A percentile compares a stretch with the other conserved stretches of the same genome.
Evolutionary conservation across 2,113 vertebrate genomes (phyloP).

Genomic region (Orycteropus afer): DNA sequence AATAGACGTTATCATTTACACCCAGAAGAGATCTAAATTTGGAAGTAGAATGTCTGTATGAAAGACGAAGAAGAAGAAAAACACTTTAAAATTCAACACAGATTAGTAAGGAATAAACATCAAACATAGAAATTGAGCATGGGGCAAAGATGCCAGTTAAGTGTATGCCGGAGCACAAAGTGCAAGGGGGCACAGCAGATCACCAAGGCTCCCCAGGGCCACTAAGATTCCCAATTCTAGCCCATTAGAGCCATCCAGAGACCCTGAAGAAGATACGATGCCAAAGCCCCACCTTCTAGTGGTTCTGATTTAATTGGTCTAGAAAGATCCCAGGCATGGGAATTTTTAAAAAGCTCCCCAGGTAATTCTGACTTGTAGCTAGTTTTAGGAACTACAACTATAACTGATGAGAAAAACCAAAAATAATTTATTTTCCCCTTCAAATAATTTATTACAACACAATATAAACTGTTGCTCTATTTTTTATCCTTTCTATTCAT

Average conservation of each 20-base stretch:
- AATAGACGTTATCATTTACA: background rate
- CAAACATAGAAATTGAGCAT: background rate
- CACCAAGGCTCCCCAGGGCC: background rate
- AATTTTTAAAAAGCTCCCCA: background rate
- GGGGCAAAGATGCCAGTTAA: background rate
- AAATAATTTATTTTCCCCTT: background rate
- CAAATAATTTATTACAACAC: constrained; percentile 13
- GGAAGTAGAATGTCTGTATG: background rate
- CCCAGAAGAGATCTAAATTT: background rate
- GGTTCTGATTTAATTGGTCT: background rate
- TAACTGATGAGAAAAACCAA: background rate
- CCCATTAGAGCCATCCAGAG: background rate
- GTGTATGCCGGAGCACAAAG: background rate
- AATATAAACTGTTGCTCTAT: background rate
- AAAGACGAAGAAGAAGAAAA: constrained; percentile 2
- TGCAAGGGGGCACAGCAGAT: background rate
- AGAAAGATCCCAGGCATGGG: background rate
- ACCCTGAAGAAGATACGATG: background rate
- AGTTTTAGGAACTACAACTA: background rate
- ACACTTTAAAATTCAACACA: background rate
- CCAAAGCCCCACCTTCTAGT: background rate
- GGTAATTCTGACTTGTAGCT: constrained; percentile 32
- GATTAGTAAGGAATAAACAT: background rate
- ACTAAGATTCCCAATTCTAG: background rate
- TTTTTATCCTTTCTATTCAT: background rate